These are phyloP conservation scores for Aspidiotus rigidus DNA, from an alignment of 2,888 invertebrate species.

Conservation along the genomic window DNA sequence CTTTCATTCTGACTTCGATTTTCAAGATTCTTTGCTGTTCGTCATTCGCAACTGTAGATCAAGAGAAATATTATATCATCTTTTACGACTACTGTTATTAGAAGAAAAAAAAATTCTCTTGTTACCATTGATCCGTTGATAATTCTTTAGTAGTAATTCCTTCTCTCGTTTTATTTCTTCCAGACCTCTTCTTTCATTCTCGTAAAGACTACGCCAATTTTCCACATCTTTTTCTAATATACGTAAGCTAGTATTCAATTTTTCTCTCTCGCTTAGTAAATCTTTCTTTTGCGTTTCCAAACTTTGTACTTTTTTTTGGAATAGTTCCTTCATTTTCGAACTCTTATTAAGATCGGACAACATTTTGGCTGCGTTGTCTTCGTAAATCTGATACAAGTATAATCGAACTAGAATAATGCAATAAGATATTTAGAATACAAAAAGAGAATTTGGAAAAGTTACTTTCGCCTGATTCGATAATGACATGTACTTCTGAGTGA, in stretches of 20 bases:
- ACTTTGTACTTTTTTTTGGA: slow-evolving; percentile 26
- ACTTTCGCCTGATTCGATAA: slow-evolving; percentile 27
- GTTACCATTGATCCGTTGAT: slow-evolving; percentile 23
- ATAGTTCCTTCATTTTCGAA: slow-evolving; percentile 24
- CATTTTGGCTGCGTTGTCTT: slow-evolving; percentile 29
- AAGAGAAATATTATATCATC: not conserved
- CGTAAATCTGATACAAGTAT: slow-evolving; percentile 20
- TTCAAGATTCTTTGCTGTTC: slow-evolving; percentile 29
- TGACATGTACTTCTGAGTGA: slow-evolving; percentile 25
- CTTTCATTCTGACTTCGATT: slow-evolving; percentile 27
- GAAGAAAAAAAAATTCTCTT: not conserved
- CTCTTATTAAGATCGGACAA: slow-evolving; percentile 23
- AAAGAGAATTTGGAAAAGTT: not conserved
- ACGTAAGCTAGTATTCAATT: slow-evolving; percentile 11
- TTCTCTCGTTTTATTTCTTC: slow-evolving; percentile 29
- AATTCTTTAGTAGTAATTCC: slow-evolving; percentile 20
- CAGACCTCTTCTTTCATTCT: slow-evolving; percentile 11
- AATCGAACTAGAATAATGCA: not conserved
- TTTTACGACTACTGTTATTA: not conserved
- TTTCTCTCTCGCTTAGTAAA: slow-evolving; percentile 25
- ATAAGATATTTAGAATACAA: not conserved
- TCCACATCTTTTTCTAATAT: slow-evolving; percentile 25
- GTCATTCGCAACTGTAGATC: slow-evolving; percentile 17
- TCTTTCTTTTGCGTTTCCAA: slow-evolving; percentile 29
- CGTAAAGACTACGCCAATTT: slow-evolving; percentile 13